Percentiles rank a stretch among this genome's conserved stretches.
phyloP scores from a whole-genome alignment of 2,888 invertebrate genomes.

The Escarpia spicata region DNA sequence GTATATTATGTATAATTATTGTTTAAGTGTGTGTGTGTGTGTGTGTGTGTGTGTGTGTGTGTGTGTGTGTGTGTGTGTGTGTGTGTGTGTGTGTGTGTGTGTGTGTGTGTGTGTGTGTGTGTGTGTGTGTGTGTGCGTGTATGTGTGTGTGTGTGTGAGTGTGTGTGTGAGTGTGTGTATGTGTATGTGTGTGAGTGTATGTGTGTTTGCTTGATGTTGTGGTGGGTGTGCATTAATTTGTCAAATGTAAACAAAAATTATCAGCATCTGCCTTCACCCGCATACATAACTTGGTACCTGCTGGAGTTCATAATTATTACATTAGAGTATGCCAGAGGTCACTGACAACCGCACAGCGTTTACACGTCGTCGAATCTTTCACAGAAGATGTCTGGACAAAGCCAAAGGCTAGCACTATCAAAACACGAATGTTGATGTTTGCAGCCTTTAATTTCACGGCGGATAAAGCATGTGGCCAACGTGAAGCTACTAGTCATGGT shows the following conservation, averaged over 20 bases:
- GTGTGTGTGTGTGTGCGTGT: not conserved
- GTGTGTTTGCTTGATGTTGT: not conserved
- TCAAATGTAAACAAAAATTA: too few relatives aligned
- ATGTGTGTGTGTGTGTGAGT: not conserved
- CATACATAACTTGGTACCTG: not conserved
- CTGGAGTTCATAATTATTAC: not conserved
- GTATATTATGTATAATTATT: too few relatives aligned
- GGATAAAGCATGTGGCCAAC: not conserved
- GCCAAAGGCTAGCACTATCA: not conserved
- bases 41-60: not conserved
- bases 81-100: not conserved
- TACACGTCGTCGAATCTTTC: not conserved
- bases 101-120: not conserved
- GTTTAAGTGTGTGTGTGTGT: not conserved
- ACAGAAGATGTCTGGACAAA: not conserved
- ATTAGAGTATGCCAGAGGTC: not conserved
- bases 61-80: not conserved
- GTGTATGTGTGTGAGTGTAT: not conserved
- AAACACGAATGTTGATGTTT: not conserved
- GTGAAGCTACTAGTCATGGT: not conserved
- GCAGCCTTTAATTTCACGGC: not conserved
- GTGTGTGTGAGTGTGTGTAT: not conserved
- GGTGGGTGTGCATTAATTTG: not conserved
- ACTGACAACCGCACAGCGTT: not conserved
- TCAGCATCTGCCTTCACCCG: too few relatives aligned